Evolutionary conservation across 2,797 vertebrate species (phyloP), one percentile per base, ranked within the genome.

Genomic region (Crax fasciolata): DNA sequence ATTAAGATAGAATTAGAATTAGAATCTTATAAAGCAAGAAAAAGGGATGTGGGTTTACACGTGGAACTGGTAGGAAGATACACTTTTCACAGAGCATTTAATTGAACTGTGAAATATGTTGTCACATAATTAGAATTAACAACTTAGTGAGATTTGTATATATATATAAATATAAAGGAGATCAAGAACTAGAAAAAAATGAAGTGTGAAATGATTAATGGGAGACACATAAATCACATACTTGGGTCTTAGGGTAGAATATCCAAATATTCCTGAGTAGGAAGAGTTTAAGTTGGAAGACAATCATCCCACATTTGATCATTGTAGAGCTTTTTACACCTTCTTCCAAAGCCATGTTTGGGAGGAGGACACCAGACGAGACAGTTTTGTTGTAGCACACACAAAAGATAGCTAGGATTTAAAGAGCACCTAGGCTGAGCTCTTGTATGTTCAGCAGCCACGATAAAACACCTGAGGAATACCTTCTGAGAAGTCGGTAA

Each of bases 151-250:
- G 13, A 15, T 68, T 32, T 76, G n/a, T 72, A 85, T 1, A 4
- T 65, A 46, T 14, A 38, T 46, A n/a, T 25, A 6, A 80, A 15
- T 70, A 80, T 21, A 70, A 73, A 80, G 21, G 39, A 83, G 19
- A 83, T 28, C 28, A 91, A 82, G 18, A 38, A 41, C 38, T 74
- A 35, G 38, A 32, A 73, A 85, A 66, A 88, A 83, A 59, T 9
- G 51, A 49, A 11, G 9, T 75, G 46, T 49, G 0, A n/a, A 49
- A n/a, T 73, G n/a, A 23, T 72, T 76, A 16, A 28, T 0, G 1
- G 27, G 39, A 70, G 32, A 73, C 21, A 19, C 17, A 39, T 7
- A 61, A 32, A 54, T n/a, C 0, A 10, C 61, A 17, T 52, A 15
- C 5, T 79, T 87, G 32, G 24, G 10, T 19, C 13, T 51, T 63